Conservation (phyloP, 2,113 vertebrate genomes). For the Sterrhoptilus dennistouni region DNA sequence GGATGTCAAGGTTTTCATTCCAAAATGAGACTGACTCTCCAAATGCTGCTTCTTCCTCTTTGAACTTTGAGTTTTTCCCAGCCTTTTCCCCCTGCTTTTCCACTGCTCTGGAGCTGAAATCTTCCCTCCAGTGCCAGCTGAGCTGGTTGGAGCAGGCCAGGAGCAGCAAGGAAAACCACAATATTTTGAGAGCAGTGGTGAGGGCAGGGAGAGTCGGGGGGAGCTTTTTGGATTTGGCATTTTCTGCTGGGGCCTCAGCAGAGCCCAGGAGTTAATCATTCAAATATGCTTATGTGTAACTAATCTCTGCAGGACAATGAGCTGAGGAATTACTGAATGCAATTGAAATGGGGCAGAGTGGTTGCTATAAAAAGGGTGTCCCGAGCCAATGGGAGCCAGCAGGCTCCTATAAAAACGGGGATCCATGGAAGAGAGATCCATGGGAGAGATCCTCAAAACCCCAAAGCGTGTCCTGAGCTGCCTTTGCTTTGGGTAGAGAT, state of each 20-base stretch:
- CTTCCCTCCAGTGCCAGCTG: background rate
- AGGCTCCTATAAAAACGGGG: constrained; percentile 34
- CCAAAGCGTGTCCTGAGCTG: background rate
- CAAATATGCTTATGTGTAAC: constrained; percentile 61
- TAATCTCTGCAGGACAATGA: constrained; percentile 51
- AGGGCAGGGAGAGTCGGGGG: background rate
- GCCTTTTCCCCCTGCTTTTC: background rate
- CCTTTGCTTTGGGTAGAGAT: background rate
- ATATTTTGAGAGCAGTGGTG: background rate
- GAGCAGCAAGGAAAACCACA: background rate
- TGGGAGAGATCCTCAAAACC: background rate
- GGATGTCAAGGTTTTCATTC: background rate
- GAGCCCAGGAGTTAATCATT: constrained; percentile 66
- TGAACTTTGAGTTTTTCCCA: background rate
- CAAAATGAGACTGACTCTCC: fast-evolving
- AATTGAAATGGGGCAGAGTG: constrained; percentile 31
- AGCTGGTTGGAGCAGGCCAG: background rate
- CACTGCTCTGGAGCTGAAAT: background rate
- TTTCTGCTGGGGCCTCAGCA: constrained; percentile 55
- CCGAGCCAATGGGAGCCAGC: background rate
- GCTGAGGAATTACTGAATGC: constrained; percentile 43
- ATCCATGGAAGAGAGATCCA: too few species aligned
- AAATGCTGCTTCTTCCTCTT: background rate
- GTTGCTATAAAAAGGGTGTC: background rate
- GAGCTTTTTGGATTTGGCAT: background rate